Percentiles rank a stretch among this genome's conserved stretches.
Evolutionary conservation across 2,113 vertebrate genomes (phyloP).

Genomic region (Sakesphorus luctuosus): DNA sequence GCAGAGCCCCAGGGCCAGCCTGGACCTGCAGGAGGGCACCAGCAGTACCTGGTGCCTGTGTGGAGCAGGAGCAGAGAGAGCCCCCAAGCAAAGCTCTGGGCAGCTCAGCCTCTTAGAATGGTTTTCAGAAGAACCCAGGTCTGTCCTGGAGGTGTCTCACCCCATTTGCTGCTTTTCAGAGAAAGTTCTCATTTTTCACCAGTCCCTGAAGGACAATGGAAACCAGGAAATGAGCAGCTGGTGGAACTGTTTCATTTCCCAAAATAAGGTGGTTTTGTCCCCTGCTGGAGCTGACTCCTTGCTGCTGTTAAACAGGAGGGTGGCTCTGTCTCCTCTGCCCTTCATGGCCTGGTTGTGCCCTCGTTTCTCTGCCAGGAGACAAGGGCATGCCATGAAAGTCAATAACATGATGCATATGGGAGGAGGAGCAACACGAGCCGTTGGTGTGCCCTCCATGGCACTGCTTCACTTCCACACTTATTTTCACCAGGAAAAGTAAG

Average conservation of each 20-base stretch:
- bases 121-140: not conserved
- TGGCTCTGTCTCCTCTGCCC: not conserved
- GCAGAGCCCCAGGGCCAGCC: not conserved
- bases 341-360: not conserved
- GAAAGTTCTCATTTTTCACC: not conserved
- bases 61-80: not conserved
- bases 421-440: not conserved
- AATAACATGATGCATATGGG: not conserved
- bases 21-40: not conserved
- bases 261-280: not conserved
- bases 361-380: not conserved
- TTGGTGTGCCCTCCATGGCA: not conserved
- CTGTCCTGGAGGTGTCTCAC: not conserved
- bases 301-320: not conserved
- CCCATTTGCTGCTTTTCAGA: not conserved
- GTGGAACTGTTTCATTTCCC: not conserved
- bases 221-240: not conserved
- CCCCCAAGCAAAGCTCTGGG: not conserved
- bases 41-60: rapidly evolving
- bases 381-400: not conserved
- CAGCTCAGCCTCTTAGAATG: not conserved
- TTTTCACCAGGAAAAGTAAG: not conserved
- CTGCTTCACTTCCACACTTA: not conserved
- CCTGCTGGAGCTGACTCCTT: not conserved
- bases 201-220: not conserved